A percentile compares a stretch with the other conserved stretches of the same genome.
phyloP scores from a whole-genome alignment of 2,888 invertebrate genomes.

The Limnephilus rhombicus region DNA sequence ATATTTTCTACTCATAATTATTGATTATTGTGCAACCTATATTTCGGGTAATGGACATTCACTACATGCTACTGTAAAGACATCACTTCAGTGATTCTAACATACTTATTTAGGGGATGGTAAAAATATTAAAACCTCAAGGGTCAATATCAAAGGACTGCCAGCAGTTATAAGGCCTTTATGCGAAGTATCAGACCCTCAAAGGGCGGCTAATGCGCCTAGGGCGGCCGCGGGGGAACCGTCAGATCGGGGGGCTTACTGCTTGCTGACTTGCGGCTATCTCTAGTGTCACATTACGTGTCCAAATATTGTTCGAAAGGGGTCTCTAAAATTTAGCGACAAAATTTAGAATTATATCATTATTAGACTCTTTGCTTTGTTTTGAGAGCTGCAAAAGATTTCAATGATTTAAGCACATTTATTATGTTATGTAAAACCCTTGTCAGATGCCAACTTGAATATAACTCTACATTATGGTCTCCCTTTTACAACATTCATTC shows the following conservation, averaged over 20 bases:
- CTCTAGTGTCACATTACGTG: background rate
- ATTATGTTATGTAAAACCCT: too few relatives aligned
- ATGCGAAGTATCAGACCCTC: background rate
- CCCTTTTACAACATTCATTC: too few relatives aligned
- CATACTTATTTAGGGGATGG: conserved; percentile 5
- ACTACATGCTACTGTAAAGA: background rate
- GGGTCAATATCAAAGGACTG: conserved; percentile 23
- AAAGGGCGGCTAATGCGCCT: conserved; percentile 10
- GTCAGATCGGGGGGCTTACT: background rate
- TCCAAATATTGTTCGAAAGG: background rate
- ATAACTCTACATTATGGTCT: too few relatives aligned
- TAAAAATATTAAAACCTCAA: conserved; percentile 33
- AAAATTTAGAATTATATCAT: too few relatives aligned
- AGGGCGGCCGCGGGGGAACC: background rate
- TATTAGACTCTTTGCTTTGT: too few relatives aligned
- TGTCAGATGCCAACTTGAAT: too few relatives aligned
- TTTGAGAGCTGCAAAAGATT: too few relatives aligned
- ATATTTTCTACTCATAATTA: too few relatives aligned
- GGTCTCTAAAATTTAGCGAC: background rate
- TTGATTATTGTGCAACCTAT: too few relatives aligned
- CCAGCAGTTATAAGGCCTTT: conserved; percentile 9
- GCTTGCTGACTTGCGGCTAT: background rate
- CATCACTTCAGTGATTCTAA: background rate
- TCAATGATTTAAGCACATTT: too few relatives aligned
- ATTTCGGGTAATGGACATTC: background rate